Evolutionary conservation across 2,888 invertebrate species (phyloP), one percentile per base, ranked within the genome.

Genomic region (Limnephilus auricula): DNA sequence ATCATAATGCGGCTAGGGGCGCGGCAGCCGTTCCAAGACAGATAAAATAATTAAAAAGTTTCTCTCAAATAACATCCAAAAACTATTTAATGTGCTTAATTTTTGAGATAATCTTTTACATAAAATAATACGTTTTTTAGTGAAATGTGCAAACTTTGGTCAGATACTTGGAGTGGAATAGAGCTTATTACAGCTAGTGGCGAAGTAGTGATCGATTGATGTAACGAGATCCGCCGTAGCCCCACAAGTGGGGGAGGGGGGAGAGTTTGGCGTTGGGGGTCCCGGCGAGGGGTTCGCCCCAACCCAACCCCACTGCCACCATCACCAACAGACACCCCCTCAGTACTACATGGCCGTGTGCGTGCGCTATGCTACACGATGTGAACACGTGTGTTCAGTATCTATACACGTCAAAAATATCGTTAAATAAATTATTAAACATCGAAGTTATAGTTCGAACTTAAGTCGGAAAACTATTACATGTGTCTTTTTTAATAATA

Each of bases 191-290:
- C 2, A 65, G 65, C 65, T 65, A 45, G 85, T 30, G 40, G 30
- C 85, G 31, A 85, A 40, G 45, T 85, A 82, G 87, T 88, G 65
- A 88, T 88, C 87, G 87, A 88, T 88, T n/a, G 87, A 18, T 88
- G 87, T 88, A 88, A 88, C 78, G 87, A 88, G 87, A 88, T 88
- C 87, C 87, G 65, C 4, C 32, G 87, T 78, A 88, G 87, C 87
- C 87, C 78, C 34, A 88, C 87, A 88, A 88, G 87, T 88, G 31
- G 80, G 25, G 12, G 25, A 45, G 9, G 89, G 80, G 89, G 89
- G 89, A 30, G 37, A 30, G 65, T 15, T 30, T 13, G 32, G 31
- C 78, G 88, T 25, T 10, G 86, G 88, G 37, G 34, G 34, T 31
- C 30, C 85, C n/a, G 6, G 18, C 40, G n/a, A 13, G 50, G 45